A percentile compares a stretch with the other conserved stretches of the same genome.
phyloP scores from a whole-genome alignment of 2,797 vertebrate genomes.

The Molossus alvarezi region DNA sequence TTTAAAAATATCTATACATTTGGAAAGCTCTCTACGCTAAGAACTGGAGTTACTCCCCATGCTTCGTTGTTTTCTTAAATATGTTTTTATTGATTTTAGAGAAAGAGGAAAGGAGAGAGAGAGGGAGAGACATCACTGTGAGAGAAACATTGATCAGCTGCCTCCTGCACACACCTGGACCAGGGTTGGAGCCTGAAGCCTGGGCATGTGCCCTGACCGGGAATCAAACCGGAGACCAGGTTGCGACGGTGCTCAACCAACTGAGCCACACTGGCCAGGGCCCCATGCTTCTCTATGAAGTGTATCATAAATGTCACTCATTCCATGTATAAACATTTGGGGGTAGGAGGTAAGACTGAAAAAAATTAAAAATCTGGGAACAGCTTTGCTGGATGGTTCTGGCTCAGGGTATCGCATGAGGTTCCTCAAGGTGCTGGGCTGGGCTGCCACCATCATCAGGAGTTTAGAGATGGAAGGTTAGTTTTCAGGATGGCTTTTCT shows the following conservation, averaged over 20 bases:
- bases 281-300: background rate
- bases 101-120: too few species aligned
- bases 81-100: too few species aligned
- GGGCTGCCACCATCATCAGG: too few species aligned
- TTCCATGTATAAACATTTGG: background rate
- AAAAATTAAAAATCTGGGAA: background rate
- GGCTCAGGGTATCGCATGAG: background rate
- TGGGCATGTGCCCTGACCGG: too few species aligned
- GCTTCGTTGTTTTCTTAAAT: too few species aligned
- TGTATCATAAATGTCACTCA: background rate
- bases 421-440: background rate
- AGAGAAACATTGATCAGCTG: too few species aligned
- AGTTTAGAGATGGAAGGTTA: background rate
- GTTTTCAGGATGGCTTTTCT: background rate
- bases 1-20: background rate
- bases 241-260: too few species aligned
- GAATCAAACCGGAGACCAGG: too few species aligned
- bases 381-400: background rate
- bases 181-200: too few species aligned
- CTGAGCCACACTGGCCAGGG: too few species aligned
- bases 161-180: too few species aligned
- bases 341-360: background rate
- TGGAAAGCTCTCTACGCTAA: background rate
- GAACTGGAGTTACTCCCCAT: background rate
- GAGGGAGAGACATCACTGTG: too few species aligned